phyloP scores from a whole-genome alignment of 2,797 vertebrate species.

The Sarcophilus harrisii region DNA sequence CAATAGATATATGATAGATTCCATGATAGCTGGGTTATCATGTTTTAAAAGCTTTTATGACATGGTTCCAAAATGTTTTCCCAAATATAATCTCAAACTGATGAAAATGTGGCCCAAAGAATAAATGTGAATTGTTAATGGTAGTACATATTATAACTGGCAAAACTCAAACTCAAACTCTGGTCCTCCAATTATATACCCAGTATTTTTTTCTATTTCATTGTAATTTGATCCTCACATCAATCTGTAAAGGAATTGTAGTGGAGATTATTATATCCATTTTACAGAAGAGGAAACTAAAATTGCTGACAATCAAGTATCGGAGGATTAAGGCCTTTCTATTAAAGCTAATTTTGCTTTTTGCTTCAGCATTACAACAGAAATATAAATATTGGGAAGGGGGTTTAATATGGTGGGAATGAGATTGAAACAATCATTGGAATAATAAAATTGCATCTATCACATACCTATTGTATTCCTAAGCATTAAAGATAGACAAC shows the following conservation, averaged over 20 bases:
- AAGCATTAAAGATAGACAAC: neutral
- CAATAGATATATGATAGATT: neutral
- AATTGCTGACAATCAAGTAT: neutral
- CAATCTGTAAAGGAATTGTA: neutral
- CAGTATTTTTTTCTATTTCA: neutral
- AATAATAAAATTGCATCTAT: neutral
- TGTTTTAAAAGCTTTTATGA: neutral
- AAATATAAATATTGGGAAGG: neutral
- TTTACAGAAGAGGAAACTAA: neutral
- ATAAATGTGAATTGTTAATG: neutral
- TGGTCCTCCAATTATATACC: neutral
- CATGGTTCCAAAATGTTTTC: neutral
- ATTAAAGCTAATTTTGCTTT: neutral
- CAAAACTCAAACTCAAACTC: neutral
- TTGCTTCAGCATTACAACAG: neutral
- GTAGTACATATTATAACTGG: neutral
- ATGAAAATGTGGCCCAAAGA: neutral
- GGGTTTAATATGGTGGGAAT: neutral
- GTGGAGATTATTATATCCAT: neutral
- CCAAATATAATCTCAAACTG: neutral
- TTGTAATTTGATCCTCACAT: neutral
- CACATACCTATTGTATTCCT: neutral
- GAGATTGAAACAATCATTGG: neutral
- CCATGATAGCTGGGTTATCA: neutral
- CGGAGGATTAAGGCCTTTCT: neutral